phyloP scores from a whole-genome alignment of 1,140 invertebrate species.

The Pissodes strobi region DNA sequence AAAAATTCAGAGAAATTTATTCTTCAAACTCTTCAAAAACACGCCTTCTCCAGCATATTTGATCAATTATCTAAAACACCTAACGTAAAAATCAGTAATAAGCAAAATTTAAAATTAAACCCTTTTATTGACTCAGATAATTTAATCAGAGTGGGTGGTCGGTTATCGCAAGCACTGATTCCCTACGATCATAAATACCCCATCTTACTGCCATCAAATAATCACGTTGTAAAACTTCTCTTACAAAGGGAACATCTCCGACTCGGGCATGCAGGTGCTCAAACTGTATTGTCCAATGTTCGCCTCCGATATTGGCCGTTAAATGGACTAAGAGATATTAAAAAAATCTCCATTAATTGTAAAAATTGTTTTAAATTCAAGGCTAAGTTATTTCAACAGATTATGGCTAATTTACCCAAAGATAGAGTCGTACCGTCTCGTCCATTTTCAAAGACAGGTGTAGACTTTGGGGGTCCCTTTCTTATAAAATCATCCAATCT shows the following conservation, averaged over 20 bases:
- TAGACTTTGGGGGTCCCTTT: too few species aligned
- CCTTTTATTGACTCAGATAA: neutral
- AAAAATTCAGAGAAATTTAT: neutral
- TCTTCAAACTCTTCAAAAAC: too few species aligned
- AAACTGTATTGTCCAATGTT: slow-evolving; percentile 19
- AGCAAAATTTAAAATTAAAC: neutral
- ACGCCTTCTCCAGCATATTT: neutral
- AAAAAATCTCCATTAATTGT: too few species aligned
- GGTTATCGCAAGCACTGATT: neutral
- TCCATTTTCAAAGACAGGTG: too few species aligned
- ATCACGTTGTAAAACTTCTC: too few species aligned
- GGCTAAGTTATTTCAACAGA: slow-evolving; percentile 34
- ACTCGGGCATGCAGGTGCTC: slow-evolving; percentile 7
- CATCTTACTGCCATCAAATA: slow-evolving; percentile 12
- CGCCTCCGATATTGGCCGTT: slow-evolving; percentile 18
- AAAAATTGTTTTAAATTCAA: too few species aligned
- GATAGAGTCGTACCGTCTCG: slow-evolving; percentile 20
- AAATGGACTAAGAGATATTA: slow-evolving; percentile 14
- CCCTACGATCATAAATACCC: too few species aligned
- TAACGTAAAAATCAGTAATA: neutral
- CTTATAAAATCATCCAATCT: slow-evolving; percentile 31
- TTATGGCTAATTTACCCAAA: slow-evolving; percentile 26
- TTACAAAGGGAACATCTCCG: slow-evolving; percentile 18
- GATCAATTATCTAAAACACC: neutral
- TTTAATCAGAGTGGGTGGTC: slow-evolving; percentile 1